phyloP scores from a whole-genome alignment of 2,888 invertebrate species.

The Ecliptopera silaceata region DNA sequence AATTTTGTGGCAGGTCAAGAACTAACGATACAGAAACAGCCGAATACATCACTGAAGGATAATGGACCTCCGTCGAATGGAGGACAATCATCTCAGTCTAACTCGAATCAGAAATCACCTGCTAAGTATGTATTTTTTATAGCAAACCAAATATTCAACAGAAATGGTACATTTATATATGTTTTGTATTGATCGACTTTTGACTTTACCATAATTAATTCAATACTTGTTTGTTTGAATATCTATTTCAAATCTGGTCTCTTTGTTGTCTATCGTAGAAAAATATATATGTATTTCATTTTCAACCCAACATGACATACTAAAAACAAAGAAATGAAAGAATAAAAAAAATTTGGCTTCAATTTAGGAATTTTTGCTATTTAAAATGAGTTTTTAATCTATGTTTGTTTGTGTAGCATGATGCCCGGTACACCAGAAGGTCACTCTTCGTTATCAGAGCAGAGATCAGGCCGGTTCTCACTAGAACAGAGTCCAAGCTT shows the following conservation, averaged over 20 bases:
- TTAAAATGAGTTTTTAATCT: background rate
- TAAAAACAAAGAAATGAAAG: no score
- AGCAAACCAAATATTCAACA: no score
- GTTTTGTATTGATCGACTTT: no score
- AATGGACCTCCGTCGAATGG: constrained; percentile 82
- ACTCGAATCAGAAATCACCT: constrained; percentile 86
- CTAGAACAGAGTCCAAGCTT: constrained; percentile 79
- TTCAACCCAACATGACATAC: no score
- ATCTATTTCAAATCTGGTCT: no score
- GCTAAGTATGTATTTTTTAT: constrained; percentile 87
- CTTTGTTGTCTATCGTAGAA: no score
- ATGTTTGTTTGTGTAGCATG: constrained; percentile 59
- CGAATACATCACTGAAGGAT: constrained; percentile 94
- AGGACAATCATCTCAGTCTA: constrained; percentile 76
- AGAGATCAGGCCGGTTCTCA: constrained; percentile 74
- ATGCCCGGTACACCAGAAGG: constrained; percentile 80
- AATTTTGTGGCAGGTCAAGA: constrained; percentile 87
- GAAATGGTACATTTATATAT: no score
- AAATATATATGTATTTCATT: no score
- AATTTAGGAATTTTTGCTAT: no score
- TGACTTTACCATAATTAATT: no score
- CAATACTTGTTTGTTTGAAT: no score
- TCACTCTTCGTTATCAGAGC: constrained; percentile 70
- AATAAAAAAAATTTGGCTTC: no score
- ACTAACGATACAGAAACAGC: constrained; percentile 97